phyloP scores from a whole-genome alignment of 2,113 vertebrate species.

The Catagonus wagneri region DNA sequence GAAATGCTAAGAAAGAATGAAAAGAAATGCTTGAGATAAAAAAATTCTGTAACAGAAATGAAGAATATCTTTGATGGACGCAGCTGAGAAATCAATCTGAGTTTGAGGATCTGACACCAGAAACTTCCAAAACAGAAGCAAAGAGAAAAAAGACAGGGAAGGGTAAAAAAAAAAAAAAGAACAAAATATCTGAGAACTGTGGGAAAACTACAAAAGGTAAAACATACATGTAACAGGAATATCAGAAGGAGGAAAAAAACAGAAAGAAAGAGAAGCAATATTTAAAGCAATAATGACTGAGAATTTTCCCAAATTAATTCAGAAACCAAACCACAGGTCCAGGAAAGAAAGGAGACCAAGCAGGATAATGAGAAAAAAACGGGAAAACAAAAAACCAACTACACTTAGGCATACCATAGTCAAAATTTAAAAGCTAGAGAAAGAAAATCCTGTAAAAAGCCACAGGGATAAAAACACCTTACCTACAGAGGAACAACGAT shows the following conservation, averaged over 20 bases:
- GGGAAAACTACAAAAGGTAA: neutral
- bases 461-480: neutral
- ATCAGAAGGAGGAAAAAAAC: neutral
- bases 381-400: neutral
- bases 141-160: neutral
- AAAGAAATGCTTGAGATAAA: neutral
- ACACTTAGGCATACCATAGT: neutral
- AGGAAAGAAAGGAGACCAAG: neutral
- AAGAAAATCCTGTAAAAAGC: neutral
- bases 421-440: neutral
- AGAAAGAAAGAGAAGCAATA: neutral
- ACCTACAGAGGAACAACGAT: neutral
- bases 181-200: neutral
- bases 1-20: neutral
- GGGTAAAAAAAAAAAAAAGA: neutral
- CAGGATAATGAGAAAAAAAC: neutral
- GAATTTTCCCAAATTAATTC: neutral
- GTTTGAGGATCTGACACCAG: neutral
- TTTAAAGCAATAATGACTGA: neutral
- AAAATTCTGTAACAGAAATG: neutral
- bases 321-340: neutral
- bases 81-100: neutral
- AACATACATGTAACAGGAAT: neutral
- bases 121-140: neutral
- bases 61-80: neutral